phyloP scores from a whole-genome alignment of 2,888 invertebrate species.

The Patella depressa region DNA sequence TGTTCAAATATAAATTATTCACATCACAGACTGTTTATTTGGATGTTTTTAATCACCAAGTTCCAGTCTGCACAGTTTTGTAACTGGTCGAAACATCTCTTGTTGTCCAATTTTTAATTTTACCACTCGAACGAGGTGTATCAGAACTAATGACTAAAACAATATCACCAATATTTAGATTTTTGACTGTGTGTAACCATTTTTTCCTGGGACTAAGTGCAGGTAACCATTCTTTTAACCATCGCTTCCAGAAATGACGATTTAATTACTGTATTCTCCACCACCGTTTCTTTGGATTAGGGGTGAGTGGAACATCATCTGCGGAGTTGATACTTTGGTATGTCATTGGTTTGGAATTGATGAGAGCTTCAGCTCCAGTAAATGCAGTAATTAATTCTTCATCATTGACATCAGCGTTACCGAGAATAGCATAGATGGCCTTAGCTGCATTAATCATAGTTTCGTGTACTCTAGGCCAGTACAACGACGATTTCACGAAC shows the following conservation, averaged over 20 bases:
- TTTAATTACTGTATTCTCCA: too few relatives aligned
- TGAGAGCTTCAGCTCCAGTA: too few relatives aligned
- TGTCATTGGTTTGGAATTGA: too few relatives aligned
- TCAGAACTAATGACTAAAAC: neutral
- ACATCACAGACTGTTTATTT: too few relatives aligned
- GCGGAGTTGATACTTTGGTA: neutral
- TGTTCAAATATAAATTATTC: too few relatives aligned
- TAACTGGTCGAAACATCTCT: too few relatives aligned
- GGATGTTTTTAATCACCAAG: too few relatives aligned
- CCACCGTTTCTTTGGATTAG: conserved; percentile 9
- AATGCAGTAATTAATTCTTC: too few relatives aligned
- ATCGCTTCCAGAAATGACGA: neutral
- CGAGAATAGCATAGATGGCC: conserved; percentile 19
- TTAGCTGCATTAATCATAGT: conserved; percentile 33
- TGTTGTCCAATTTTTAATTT: neutral
- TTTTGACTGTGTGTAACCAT: neutral
- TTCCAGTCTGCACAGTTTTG: too few relatives aligned
- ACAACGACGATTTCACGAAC: too few relatives aligned
- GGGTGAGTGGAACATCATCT: conserved; percentile 21
- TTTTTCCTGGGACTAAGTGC: neutral
- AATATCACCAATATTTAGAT: neutral
- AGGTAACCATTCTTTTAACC: conserved; percentile 11
- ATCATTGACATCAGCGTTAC: neutral
- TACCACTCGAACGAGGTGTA: neutral
- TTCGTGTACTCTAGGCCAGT: too few relatives aligned